phyloP scores from a whole-genome alignment of 2,888 invertebrate genomes.

The Dolichomitus sp. region DNA sequence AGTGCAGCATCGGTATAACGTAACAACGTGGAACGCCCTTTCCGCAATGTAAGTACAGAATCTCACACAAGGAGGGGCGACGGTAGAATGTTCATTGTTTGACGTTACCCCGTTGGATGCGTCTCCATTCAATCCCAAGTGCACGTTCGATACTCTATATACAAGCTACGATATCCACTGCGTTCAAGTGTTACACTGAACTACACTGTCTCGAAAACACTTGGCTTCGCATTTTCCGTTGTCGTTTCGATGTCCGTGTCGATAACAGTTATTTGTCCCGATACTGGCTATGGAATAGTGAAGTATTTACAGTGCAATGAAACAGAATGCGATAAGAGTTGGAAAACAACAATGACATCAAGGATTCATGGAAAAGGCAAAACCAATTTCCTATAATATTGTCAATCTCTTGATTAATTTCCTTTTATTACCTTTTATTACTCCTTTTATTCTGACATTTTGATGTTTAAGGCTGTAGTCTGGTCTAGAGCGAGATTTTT shows the following conservation, averaged over 20 bases:
- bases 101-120: constrained; percentile 4
- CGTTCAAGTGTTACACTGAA: not conserved
- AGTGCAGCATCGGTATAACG: constrained; percentile 43
- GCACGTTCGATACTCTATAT: not conserved
- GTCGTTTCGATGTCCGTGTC: not conserved
- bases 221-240: constrained; percentile 4
- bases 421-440: not conserved
- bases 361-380: not conserved
- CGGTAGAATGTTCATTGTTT: constrained; percentile 16
- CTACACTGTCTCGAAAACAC: constrained; percentile 5
- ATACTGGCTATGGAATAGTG: not conserved
- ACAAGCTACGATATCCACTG: constrained; percentile 1
- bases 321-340: not conserved
- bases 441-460: too few species aligned
- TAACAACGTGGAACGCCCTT: constrained; percentile 51
- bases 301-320: constrained; percentile 5
- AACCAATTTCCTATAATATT: not conserved
- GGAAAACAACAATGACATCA: not conserved
- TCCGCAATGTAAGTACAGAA: constrained; percentile 54
- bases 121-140: not conserved
- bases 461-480: not conserved
- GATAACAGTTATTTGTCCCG: not conserved
- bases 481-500: too few species aligned
- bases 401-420: not conserved
- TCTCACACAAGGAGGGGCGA: not conserved